Percentiles rank a stretch among this genome's conserved stretches.
phyloP scores from a whole-genome alignment of 2,113 vertebrate genomes.

The Nicator chloris region DNA sequence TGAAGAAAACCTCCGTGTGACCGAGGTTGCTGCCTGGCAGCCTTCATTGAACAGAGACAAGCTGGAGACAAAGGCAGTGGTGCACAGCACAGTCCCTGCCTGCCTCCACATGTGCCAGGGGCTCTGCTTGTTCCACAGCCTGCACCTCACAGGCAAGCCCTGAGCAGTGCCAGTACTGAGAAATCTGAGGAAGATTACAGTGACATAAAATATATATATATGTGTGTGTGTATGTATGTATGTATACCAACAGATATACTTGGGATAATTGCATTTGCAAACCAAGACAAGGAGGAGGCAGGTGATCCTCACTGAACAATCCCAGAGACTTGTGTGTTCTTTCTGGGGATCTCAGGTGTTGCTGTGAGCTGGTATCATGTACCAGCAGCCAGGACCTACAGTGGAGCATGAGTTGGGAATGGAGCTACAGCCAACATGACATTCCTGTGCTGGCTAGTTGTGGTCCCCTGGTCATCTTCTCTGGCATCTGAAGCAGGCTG shows the following conservation, averaged over 20 bases:
- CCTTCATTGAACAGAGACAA: background rate
- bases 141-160: background rate
- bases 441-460: accelerated
- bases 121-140: background rate
- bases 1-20: background rate
- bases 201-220: too few species aligned
- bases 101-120: background rate
- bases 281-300: background rate
- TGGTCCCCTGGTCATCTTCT: background rate
- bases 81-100: background rate
- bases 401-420: accelerated
- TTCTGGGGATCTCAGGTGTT: background rate
- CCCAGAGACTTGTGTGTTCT: background rate
- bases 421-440: background rate
- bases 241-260: background rate
- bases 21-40: background rate
- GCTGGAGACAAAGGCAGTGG: constrained; percentile 13
- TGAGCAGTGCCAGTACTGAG: background rate
- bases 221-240: accelerated
- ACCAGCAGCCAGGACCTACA: background rate
- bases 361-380: background rate
- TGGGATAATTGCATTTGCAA: background rate
- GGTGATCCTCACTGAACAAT: background rate
- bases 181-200: background rate
- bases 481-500: background rate